These are phyloP conservation scores for Hermetia illucens DNA, from an alignment of 1,140 invertebrate species.

Conservation along the genomic window DNA sequence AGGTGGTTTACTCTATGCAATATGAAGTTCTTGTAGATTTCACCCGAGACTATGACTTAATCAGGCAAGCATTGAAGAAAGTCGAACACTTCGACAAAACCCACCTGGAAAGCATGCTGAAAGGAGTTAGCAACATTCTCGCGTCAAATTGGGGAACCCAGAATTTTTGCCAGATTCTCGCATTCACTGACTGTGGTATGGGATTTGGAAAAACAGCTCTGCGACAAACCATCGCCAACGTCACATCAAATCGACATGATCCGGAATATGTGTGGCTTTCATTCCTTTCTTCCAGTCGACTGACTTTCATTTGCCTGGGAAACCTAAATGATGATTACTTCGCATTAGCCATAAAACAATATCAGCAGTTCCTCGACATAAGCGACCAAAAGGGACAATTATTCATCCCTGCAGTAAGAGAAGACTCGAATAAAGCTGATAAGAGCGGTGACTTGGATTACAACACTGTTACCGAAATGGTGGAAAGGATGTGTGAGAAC, in stretches of 20 bases:
- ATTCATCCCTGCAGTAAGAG: conserved; percentile 14
- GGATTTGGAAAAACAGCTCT: conserved; percentile 25
- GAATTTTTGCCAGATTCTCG: conserved; percentile 20
- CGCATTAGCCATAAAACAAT: conserved; percentile 19
- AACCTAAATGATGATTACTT: conserved; percentile 34
- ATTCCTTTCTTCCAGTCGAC: conserved; percentile 60
- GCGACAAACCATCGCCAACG: conserved; percentile 12
- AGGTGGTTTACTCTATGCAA: conserved; percentile 66
- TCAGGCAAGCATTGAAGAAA: conserved; percentile 22
- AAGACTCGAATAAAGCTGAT: conserved; percentile 37
- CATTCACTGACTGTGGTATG: conserved; percentile 25
- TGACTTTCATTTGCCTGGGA: conserved; percentile 56
- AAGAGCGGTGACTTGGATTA: conserved; percentile 32
- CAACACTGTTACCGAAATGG: conserved; percentile 42
- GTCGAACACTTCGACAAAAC: conserved; percentile 23
- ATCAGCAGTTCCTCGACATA: conserved; percentile 22
- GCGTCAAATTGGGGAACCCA: conserved; percentile 22
- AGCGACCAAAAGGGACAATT: conserved; percentile 15
- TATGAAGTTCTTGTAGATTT: conserved; percentile 43
- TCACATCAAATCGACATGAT: conserved; percentile 13
- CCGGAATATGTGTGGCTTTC: conserved; percentile 44
- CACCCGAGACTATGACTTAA: conserved; percentile 25
- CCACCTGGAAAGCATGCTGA: conserved; percentile 18
- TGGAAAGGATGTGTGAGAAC: conserved; percentile 58
- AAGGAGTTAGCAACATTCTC: conserved; percentile 17